These are phyloP conservation scores for Oryzaephilus surinamensis DNA, from an alignment of 1,140 invertebrate genomes.

Conservation along the genomic window DNA sequence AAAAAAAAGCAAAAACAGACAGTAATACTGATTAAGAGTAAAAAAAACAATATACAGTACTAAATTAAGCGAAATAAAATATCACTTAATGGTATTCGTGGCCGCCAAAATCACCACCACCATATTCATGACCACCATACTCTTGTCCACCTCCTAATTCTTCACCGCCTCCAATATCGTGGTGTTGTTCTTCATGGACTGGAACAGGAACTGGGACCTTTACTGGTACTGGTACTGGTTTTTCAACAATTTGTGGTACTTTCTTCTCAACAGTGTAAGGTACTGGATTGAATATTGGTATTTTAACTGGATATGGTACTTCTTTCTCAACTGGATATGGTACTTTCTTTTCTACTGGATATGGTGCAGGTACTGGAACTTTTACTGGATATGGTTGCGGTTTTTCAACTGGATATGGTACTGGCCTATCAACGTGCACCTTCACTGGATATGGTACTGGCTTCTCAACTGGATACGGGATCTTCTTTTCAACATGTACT, in stretches of 20 bases:
- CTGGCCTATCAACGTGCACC: constrained; percentile 45
- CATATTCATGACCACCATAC: constrained; percentile 18
- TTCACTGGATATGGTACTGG: constrained; percentile 42
- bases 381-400: constrained; percentile 49
- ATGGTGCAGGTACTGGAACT: constrained; percentile 44
- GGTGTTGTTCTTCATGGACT: constrained; percentile 38
- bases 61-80: constrained; percentile 33
- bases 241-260: constrained; percentile 48
- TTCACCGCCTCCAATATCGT: constrained; percentile 24
- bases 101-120: constrained; percentile 18
- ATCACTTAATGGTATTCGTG: constrained; percentile 25
- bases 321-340: constrained; percentile 53
- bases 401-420: constrained; percentile 51
- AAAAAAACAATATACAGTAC: constrained; percentile 36
- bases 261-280: constrained; percentile 55
- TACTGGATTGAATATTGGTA: constrained; percentile 50
- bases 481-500: constrained; percentile 35
- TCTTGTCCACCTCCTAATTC: constrained; percentile 19
- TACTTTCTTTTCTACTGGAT: constrained; percentile 44
- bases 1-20: constrained; percentile 39
- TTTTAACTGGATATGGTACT: constrained; percentile 52
- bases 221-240: constrained; percentile 48
- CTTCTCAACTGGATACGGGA: constrained; percentile 39
- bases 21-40: constrained; percentile 42
- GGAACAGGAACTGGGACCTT: constrained; percentile 53